Evolutionary conservation across 2,888 invertebrate genomes (phyloP), one percentile per base, ranked within the genome.

Genomic region (Papilio demoleus): DNA sequence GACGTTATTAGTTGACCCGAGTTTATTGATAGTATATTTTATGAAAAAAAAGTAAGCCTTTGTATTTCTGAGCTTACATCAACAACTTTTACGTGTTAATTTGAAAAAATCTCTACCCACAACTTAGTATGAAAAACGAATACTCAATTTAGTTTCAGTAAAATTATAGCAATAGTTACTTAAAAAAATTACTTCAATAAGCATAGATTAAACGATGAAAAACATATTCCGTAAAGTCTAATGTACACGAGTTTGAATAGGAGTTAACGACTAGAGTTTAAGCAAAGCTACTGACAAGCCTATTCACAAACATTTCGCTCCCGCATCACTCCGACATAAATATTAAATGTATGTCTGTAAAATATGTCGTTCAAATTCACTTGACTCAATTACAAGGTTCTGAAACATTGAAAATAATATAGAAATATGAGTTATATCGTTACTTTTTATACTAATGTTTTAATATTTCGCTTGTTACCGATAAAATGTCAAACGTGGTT

Each of bases 181-280:
- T 19, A 22, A 22, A 47, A 47, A 45, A 47, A 22, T 22, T 17
- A 12, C 22, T 47, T 11, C 9, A 47, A 47, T 47, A 22, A 47
- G 22, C n/a, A 47, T 22, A 22, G 47, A 53, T 53, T 53, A 56
- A 31, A 56, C 9, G 36, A 59, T 59, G 38, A 19, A 53, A 36
- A 36, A 36, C 59, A 59, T 59, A 36, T 36, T 12, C 34, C 58
- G 12, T 17, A 34, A 59, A 22, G 36, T 31, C 11, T 36, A 59
- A 34, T 36, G 59, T 36, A 36, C 36, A 31, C 36, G 5, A 31
- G 19, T 36, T 59, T 59, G 36, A 59, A 59, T 59, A 14, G 59
- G 59, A 59, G 59, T 36, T 59, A 59, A 59, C 59, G 59, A 59
- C 36, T 34, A 59, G 36, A 59, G 59, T 59, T 59, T 59, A 36